Conservation (phyloP, 1,140 invertebrate genomes). For the Habropoda laboriosa region DNA sequence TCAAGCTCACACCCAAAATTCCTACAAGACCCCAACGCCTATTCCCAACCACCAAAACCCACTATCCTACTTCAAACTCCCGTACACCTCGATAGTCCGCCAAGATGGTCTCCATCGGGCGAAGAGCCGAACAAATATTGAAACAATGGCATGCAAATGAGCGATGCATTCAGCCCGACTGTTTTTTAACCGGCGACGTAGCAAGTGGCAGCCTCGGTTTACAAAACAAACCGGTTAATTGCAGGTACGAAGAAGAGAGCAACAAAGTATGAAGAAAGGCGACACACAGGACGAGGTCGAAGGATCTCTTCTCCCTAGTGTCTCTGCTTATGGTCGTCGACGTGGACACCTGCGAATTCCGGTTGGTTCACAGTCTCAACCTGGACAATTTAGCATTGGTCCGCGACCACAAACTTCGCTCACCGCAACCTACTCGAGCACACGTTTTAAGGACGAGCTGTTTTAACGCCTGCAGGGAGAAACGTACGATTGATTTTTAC, state of each 20-base stretch:
- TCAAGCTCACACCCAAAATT: no score
- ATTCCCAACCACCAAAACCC: not conserved
- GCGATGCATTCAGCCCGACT: constrained; percentile 3
- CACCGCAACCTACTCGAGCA: not conserved
- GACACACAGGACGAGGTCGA: constrained; percentile 6
- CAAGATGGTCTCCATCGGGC: no score
- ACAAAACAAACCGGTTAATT: constrained; percentile 49
- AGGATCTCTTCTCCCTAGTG: no score
- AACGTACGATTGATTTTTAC: constrained; percentile 19
- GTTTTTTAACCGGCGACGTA: not conserved
- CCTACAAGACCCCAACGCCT: not conserved
- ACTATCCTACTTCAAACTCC: not conserved
- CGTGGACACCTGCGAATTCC: constrained; percentile 48
- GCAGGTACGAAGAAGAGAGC: not conserved
- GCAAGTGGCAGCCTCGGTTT: constrained; percentile 32
- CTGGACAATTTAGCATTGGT: constrained; percentile 38
- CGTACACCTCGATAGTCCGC: not conserved
- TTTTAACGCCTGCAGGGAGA: constrained; percentile 9
- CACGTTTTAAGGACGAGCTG: constrained; percentile 4
- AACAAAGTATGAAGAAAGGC: not conserved
- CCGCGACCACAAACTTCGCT: constrained; percentile 25
- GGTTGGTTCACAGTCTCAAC: constrained; percentile 18
- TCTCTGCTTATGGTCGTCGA: constrained; percentile 17
- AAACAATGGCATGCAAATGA: constrained; percentile 47
- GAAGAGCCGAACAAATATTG: constrained; percentile 17